A percentile compares a stretch with the other conserved stretches of the same genome.
These are phyloP conservation scores for Andricus curvator DNA, from an alignment of 2,888 invertebrate species.

Conservation along the genomic window DNA sequence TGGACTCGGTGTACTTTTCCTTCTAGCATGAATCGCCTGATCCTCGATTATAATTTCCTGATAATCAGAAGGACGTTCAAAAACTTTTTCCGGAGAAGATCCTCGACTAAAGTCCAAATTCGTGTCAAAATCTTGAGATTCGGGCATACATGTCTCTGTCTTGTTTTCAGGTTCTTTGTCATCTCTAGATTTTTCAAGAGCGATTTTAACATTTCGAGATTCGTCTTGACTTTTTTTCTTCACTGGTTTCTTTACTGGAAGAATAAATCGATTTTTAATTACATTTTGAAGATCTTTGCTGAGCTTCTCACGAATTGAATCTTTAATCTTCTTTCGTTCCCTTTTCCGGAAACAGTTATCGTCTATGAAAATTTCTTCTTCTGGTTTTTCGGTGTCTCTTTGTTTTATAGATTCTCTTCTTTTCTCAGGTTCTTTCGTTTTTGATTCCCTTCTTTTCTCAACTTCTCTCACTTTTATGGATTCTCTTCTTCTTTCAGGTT, in stretches of 20 bases:
- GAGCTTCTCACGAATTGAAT: constrained; percentile 30
- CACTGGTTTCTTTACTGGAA: constrained; percentile 19
- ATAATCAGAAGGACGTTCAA: constrained; percentile 43
- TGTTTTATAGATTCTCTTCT: neutral
- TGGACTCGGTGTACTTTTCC: constrained; percentile 5
- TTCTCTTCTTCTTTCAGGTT: neutral
- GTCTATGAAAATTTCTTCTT: constrained; percentile 15
- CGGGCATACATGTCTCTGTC: neutral
- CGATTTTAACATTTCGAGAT: neutral
- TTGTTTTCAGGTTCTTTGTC: neutral
- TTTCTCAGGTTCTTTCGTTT: neutral
- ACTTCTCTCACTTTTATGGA: neutral
- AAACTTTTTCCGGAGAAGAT: constrained; percentile 27
- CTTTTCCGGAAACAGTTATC: constrained; percentile 23
- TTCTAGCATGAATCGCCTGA: constrained; percentile 48
- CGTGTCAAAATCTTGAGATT: neutral
- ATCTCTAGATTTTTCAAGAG: neutral
- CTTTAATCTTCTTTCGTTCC: constrained; percentile 15
- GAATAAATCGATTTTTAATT: constrained; percentile 20
- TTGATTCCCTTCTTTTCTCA: constrained; percentile 5
- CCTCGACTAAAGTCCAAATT: neutral
- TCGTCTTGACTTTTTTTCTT: constrained; percentile 33
- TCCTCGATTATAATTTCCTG: constrained; percentile 59
- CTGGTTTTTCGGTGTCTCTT: neutral
- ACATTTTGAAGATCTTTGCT: constrained; percentile 1